A percentile compares a stretch with the other conserved stretches of the same genome.
These are phyloP conservation scores for Diglossa brunneiventris DNA, from an alignment of 2,113 vertebrate genomes.

Conservation along the genomic window DNA sequence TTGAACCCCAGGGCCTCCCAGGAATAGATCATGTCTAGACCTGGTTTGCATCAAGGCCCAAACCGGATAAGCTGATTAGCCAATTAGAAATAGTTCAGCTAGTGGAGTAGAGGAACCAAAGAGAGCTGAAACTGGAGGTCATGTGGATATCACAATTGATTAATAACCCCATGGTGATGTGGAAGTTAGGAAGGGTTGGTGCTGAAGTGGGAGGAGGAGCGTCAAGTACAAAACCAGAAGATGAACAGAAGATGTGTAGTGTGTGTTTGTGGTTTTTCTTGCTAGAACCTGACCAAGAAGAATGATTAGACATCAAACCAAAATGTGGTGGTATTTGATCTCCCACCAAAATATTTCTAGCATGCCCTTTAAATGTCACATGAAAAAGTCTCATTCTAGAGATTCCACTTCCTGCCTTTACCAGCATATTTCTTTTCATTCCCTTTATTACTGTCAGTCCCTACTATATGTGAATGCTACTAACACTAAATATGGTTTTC, in stretches of 20 bases:
- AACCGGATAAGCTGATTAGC: slow-evolving; percentile 65
- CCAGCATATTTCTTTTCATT: background rate
- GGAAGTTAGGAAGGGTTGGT: background rate
- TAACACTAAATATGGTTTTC: slow-evolving; percentile 40
- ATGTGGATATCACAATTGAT: slow-evolving; percentile 65
- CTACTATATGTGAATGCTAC: slow-evolving; percentile 3
- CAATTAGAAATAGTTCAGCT: slow-evolving; percentile 66
- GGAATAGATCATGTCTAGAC: slow-evolving; percentile 65
- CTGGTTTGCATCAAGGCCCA: slow-evolving; percentile 64
- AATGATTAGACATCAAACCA: background rate
- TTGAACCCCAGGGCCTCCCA: slow-evolving; percentile 57
- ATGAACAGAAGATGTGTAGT: background rate
- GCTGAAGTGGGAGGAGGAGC: background rate
- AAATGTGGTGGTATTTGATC: background rate
- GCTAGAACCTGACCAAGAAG: background rate
- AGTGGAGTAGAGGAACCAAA: slow-evolving; percentile 39
- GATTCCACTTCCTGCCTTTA: background rate
- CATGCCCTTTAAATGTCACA: slow-evolving; percentile 5
- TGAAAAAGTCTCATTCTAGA: background rate
- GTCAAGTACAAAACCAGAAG: slow-evolving; percentile 1
- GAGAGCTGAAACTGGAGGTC: slow-evolving; percentile 53
- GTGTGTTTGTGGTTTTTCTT: background rate
- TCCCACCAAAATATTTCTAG: background rate
- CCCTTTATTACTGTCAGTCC: background rate
- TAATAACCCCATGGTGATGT: slow-evolving; percentile 19